Base-by-base conservation (phyloP, 2,888 invertebrate genomes). In the Andrena minutula region DNA sequence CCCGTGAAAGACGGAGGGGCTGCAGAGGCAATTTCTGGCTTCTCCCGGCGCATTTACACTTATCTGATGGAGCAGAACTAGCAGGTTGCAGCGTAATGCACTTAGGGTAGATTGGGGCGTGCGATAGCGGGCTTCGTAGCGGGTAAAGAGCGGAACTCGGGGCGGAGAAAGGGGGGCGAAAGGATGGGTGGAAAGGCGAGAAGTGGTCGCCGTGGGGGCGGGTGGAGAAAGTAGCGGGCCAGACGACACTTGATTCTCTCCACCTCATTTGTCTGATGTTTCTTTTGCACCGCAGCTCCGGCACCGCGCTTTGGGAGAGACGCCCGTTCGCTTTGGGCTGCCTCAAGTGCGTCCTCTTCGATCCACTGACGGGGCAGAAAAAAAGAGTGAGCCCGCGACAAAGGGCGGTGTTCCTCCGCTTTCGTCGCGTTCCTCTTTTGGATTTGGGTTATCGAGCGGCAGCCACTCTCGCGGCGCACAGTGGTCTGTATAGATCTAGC, bases 51-150 rank as follows among this genome's bases (percentile, higher is more conserved):
- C 72, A 64, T 66, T 70, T 58, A 53, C 78, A 41, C 58, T 35
- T 49, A 75, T 75, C 61, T 47, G 30, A 64, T 65, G 56, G 49
- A 23, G 12, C 56, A 5, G 51, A 20, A 32, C 16, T 20, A 49
- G 74, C 12, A 60, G 35, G 79, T 72, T 53, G 82, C 74, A 70
- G 76, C 61, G 85, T 74, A 76, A 86, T 76, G 83, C 79, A 82
- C 78, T 84, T 82, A 83, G 78, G 63, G 72, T 80, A 86, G 84
- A 87, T 87, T 75, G 84, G 72, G 79, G 66, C 60, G 75, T 51
- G 71, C 77, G 83, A 77, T 85, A 70, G 86, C 16, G 10, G 12
- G 49, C 41, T 23, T 71, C 28, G 70, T 51, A n/a, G 70, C 53
- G 63, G 20, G 20, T 2, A 20, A 35, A 41, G 53, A 12, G 56